A percentile compares a stretch with the other conserved stretches of the same genome.
phyloP scores from a whole-genome alignment of 2,113 vertebrate genomes.

The Sander vitreus region DNA sequence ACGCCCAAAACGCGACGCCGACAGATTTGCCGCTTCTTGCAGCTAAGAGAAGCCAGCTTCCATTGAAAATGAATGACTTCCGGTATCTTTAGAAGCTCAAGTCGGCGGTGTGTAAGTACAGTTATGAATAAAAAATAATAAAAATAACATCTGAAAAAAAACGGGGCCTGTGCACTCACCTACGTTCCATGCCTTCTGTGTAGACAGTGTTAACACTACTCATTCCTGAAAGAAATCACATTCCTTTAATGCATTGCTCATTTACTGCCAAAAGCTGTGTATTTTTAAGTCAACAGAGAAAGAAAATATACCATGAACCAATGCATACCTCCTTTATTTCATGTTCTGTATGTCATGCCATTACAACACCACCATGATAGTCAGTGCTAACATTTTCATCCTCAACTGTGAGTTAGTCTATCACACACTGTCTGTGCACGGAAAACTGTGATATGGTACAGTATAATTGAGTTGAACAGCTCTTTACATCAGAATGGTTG shows the following conservation, averaged over 20 bases:
- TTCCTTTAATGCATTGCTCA: neutral
- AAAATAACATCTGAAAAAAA: no score
- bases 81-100: no score
- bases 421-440: constrained; percentile 55
- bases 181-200: neutral
- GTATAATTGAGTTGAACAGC: constrained; percentile 39
- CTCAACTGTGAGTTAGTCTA: constrained; percentile 48
- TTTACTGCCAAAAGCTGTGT: neutral
- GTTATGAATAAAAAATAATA: no score
- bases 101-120: no score
- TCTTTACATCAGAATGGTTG: constrained; percentile 54
- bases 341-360: constrained; percentile 78
- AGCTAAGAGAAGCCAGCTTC: no score
- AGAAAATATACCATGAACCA: constrained; percentile 11
- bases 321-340: constrained; percentile 77
- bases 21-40: no score
- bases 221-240: neutral
- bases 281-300: constrained; percentile 4
- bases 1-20: no score
- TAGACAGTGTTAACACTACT: neutral
- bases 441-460: constrained; percentile 61
- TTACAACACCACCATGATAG: constrained; percentile 73
- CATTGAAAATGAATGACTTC: no score
- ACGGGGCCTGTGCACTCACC: no score
- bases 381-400: constrained; percentile 50